A percentile compares a stretch with the other conserved stretches of the same genome.
These are phyloP conservation scores for Ursus arctos DNA, from an alignment of 2,113 vertebrate species.

Conservation along the genomic window DNA sequence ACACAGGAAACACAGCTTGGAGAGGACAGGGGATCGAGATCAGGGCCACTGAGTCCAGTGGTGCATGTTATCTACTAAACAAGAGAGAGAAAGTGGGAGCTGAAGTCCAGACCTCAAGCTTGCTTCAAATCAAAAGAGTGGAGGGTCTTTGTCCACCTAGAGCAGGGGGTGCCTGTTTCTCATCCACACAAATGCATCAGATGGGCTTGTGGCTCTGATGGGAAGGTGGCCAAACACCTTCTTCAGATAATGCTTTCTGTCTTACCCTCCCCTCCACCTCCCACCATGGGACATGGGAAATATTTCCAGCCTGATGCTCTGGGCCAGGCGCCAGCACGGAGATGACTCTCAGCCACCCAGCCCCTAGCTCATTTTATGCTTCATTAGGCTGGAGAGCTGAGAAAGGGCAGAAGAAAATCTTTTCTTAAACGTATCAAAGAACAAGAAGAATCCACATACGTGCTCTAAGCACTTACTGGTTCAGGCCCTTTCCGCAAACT, in stretches of 20 bases:
- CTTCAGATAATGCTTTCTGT: not conserved
- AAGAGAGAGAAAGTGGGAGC: not conserved
- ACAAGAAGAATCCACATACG: not conserved
- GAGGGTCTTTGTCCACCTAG: not conserved
- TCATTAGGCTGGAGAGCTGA: slow-evolving; percentile 12
- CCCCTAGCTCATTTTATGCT: not conserved
- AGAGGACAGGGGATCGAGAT: not conserved
- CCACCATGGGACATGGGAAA: not conserved
- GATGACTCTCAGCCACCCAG: not conserved
- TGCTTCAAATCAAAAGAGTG: not conserved
- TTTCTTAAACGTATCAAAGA: slow-evolving; percentile 19
- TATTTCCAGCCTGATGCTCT: not conserved
- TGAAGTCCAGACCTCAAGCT: not conserved
- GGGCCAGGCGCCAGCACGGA: not conserved
- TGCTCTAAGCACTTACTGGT: not conserved
- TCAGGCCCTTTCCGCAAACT: not conserved
- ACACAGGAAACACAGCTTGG: not conserved
- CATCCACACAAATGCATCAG: not conserved
- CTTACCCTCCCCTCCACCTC: not conserved
- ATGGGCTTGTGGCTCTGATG: not conserved
- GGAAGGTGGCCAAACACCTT: not conserved
- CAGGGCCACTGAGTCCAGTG: not conserved
- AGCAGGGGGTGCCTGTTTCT: not conserved
- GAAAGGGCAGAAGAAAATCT: not conserved
- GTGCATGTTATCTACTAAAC: not conserved